Base-by-base conservation (phyloP, 2,113 vertebrate species). In the Arenaria interpres region DNA sequence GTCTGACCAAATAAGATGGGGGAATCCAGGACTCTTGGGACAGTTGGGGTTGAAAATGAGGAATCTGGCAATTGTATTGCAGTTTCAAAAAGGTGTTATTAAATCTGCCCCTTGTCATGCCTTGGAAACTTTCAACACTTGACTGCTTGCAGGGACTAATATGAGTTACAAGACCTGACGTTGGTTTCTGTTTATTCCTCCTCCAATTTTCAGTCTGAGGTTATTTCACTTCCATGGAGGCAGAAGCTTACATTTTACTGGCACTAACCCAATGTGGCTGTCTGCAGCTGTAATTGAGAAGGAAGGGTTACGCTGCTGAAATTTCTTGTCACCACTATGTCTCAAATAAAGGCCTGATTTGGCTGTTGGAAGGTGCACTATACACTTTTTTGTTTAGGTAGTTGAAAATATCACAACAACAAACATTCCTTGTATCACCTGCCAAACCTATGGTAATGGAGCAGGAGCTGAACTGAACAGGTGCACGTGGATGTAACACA, bases 301-400 rank as follows among this genome's bases (percentile, higher is more conserved):
- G 43, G 54, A 81, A 68, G 48, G 11, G 46, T 60, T 68, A 30
- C 1, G 6, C 59, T 83, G 74, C 41, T 53, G 14, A 64, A 30
- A 60, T 78, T 85, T 73, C 51, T n/a, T 93, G 56, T 90, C 69
- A 33, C 22, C 27, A 37, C 13, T 20, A 4, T 27, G 25, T 59
- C 45, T 85, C 63, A 77, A 48, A 66, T 68, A 59, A 80, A 92
- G 73, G n/a, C 62, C 51, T 48, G 39, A 32, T 62, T 69, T 93
- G 63, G 16, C 69, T 57, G 30, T 53, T 71, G 59, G 33, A 88
- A 92, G 50, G 35, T 43, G 25, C 75, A 78, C 7, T 51, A n/a
- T 71, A 78, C 95, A 56, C 37, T 67, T 62, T 45, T 66, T 74
- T 88, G 41, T 86, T 95, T 76, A 88, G 43, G 35, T 79, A 48